phyloP scores from a whole-genome alignment of 2,113 vertebrate species.

The Siniperca chuatsi region DNA sequence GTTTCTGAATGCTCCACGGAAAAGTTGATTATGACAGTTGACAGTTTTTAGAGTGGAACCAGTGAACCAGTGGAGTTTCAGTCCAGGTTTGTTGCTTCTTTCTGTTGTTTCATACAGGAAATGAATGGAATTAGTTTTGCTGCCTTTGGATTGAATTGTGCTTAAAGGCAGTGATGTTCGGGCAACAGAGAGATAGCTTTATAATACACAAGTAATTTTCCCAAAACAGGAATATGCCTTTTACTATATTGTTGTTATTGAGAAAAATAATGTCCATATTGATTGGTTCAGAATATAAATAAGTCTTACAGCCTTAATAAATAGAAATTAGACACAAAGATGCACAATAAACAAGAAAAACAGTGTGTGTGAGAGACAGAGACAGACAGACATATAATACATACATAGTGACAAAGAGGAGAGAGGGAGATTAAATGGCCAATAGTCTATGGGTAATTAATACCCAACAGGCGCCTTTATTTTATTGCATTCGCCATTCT shows the following conservation, averaged over 20 bases:
- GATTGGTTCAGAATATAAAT: not conserved
- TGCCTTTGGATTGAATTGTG: not conserved
- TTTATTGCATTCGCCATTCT: slow-evolving; percentile 69
- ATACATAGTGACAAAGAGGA: slow-evolving; percentile 29
- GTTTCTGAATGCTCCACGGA: not conserved
- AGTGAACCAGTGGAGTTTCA: not conserved
- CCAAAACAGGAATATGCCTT: not conserved
- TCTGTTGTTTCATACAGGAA: not conserved
- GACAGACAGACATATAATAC: slow-evolving; percentile 16
- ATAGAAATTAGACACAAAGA: slow-evolving; percentile 1
- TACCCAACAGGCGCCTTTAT: slow-evolving; percentile 63
- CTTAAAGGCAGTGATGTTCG: not conserved
- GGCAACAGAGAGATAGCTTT: slow-evolving; percentile 1
- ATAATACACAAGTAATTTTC: not conserved
- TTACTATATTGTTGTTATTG: not conserved
- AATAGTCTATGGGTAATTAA: slow-evolving; percentile 69
- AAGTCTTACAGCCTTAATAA: not conserved
- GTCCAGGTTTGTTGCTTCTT: not conserved
- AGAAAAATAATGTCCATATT: not conserved
- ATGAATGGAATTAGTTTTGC: not conserved
- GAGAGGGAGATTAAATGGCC: slow-evolving; percentile 52
- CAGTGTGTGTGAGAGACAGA: not conserved
- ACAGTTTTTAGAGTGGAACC: not conserved
- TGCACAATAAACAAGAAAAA: slow-evolving; percentile 16
- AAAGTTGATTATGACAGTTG: slow-evolving; percentile 14